phyloP scores from a whole-genome alignment of 2,113 vertebrate species.

The Mola mola region DNA sequence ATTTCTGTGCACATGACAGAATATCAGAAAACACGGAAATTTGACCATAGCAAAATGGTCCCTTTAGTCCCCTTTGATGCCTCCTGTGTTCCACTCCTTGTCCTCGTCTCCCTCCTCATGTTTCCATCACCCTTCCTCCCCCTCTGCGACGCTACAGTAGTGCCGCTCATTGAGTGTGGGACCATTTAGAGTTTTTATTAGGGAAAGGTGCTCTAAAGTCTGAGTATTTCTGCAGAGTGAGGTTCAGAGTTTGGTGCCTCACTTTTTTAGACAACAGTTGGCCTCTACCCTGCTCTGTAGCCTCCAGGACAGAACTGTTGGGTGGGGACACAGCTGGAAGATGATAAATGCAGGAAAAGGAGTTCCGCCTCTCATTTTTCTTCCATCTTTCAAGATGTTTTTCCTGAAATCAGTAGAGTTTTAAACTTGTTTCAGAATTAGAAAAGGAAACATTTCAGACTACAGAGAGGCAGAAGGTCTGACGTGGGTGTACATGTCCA shows the following conservation, averaged over 20 bases:
- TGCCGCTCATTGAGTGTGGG: too few species aligned
- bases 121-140: background rate
- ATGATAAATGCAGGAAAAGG: slow-evolving; percentile 15
- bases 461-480: slow-evolving; percentile 44
- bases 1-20: background rate
- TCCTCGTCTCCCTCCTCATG: slow-evolving; percentile 42
- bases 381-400: slow-evolving; percentile 34
- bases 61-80: too few species aligned
- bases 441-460: slow-evolving; percentile 43
- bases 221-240: too few species aligned
- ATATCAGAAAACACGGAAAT: background rate
- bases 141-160: too few species aligned
- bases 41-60: too few species aligned
- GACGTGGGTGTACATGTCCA: slow-evolving; percentile 24
- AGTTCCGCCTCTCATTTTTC: background rate
- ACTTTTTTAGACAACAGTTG: too few species aligned
- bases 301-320: too few species aligned
- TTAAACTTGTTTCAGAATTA: slow-evolving; percentile 27
- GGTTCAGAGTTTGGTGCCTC: too few species aligned
- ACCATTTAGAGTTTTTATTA: too few species aligned
- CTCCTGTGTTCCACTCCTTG: slow-evolving; percentile 43
- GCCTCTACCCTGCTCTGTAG: too few species aligned
- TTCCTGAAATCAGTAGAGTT: slow-evolving; percentile 5
- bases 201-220: too few species aligned
- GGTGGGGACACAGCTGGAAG: too few species aligned